A percentile compares a stretch with the other conserved stretches of the same genome.
phyloP scores from a whole-genome alignment of 2,888 invertebrate species.

The Blastobasis lacticolella region DNA sequence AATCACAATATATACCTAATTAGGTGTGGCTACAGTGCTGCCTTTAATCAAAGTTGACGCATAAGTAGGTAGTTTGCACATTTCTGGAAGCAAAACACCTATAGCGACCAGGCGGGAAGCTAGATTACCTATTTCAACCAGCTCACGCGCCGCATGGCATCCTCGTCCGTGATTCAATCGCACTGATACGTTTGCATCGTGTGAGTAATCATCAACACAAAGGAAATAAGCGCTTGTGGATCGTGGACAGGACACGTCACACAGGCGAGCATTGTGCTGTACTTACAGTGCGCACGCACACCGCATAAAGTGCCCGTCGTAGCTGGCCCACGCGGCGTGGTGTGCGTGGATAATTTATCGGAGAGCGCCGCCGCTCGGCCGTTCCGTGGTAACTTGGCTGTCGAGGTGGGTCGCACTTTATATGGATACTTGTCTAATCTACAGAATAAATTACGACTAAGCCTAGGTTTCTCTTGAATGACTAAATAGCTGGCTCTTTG shows the following conservation, averaged over 20 bases:
- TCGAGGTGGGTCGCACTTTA: constrained; percentile 57
- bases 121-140: neutral
- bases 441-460: constrained; percentile 58
- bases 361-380: constrained; percentile 32
- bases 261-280: constrained; percentile 16
- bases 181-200: constrained; percentile 13
- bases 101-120: too few species aligned
- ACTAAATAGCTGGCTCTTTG: constrained; percentile 32
- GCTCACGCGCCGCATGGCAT: constrained; percentile 10
- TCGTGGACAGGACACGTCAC: constrained; percentile 31
- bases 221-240: constrained; percentile 34
- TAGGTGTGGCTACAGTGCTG: too few species aligned
- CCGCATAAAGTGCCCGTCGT: constrained; percentile 5
- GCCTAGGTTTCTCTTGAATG: constrained; percentile 64
- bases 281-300: constrained; percentile 17
- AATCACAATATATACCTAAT: too few species aligned
- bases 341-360: constrained; percentile 55
- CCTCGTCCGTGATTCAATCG: constrained; percentile 23
- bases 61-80: too few species aligned
- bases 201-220: constrained; percentile 39
- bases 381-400: constrained; percentile 22
- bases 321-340: constrained; percentile 17
- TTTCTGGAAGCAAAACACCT: too few species aligned
- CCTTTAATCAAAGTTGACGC: too few species aligned
- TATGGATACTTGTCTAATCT: constrained; percentile 64